Conservation (phyloP, 2,888 invertebrate genomes). For the Andrena minutula region DNA sequence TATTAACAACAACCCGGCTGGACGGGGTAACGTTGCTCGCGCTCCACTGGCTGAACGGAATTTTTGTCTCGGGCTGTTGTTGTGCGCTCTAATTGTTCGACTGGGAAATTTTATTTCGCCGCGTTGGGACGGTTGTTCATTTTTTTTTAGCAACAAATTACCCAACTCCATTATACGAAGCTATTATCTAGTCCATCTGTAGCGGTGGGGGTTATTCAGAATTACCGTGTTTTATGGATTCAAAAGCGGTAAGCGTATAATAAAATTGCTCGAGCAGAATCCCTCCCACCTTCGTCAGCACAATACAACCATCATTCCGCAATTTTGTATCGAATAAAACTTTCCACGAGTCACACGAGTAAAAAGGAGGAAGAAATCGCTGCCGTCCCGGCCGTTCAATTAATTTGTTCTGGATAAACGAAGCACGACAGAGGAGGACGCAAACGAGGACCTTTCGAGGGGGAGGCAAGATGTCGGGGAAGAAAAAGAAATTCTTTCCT, state of each 20-base stretch:
- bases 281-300: too few species aligned
- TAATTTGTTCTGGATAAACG: slow-evolving; percentile 58
- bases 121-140: too few species aligned
- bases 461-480: slow-evolving; percentile 47
- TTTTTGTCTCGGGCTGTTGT: background rate
- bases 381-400: slow-evolving; percentile 44
- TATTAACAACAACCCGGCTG: slow-evolving; percentile 32
- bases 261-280: too few species aligned
- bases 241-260: too few species aligned
- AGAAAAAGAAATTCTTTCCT: slow-evolving; percentile 55
- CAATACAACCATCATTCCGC: background rate
- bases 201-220: too few species aligned
- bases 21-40: background rate
- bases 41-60: background rate
- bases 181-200: too few species aligned
- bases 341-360: background rate
- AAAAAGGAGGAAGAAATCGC: slow-evolving; percentile 5
- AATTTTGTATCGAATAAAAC: background rate
- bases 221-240: too few species aligned
- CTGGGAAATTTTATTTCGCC: too few species aligned
- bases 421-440: slow-evolving; percentile 39
- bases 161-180: too few species aligned
- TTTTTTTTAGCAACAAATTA: too few species aligned
- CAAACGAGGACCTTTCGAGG: slow-evolving; percentile 40
- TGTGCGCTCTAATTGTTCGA: too few species aligned